A percentile compares a stretch with the other conserved stretches of the same genome.
phyloP scores from a whole-genome alignment of 2,113 vertebrate species.

The Bostrychus sinensis region DNA sequence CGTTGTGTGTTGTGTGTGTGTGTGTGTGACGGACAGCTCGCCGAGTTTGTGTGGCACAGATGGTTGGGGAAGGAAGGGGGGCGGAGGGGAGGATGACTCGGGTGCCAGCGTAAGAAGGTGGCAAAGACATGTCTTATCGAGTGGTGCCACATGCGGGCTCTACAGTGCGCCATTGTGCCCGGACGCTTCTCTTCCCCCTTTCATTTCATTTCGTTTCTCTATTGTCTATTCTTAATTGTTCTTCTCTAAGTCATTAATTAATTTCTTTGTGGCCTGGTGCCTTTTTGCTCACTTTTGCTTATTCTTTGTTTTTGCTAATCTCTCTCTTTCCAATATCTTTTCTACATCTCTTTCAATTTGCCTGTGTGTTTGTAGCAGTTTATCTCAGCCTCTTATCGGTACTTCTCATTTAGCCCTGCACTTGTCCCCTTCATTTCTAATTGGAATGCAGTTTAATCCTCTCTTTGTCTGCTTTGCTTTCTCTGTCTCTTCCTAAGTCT shows the following conservation, averaged over 20 bases:
- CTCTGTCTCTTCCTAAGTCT: constrained; percentile 27
- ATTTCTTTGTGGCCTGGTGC: constrained; percentile 45
- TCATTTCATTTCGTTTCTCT: constrained; percentile 59
- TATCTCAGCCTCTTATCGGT: constrained; percentile 55
- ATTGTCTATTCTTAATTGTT: constrained; percentile 65
- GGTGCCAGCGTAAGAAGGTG: constrained; percentile 63
- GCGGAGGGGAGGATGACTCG: constrained; percentile 13
- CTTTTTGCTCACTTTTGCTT: constrained; percentile 40
- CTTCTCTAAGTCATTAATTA: constrained; percentile 56
- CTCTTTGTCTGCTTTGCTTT: constrained; percentile 39
- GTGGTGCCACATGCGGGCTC: constrained; percentile 59
- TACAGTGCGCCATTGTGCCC: constrained; percentile 51
- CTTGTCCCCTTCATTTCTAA: constrained; percentile 50
- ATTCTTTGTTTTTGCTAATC: constrained; percentile 57
- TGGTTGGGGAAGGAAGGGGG: constrained; percentile 52
- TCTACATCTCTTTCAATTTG: constrained; percentile 51
- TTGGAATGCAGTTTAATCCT: constrained; percentile 53
- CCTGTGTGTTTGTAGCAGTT: constrained; percentile 44
- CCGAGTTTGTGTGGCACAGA: constrained; percentile 71
- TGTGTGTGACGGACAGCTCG: constrained; percentile 64
- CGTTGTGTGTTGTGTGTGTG: constrained; percentile 30
- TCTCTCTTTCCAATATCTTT: constrained; percentile 45
- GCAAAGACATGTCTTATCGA: constrained; percentile 65
- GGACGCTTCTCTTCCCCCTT: constrained; percentile 56
- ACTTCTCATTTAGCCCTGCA: constrained; percentile 37